A percentile compares a stretch with the other conserved stretches of the same genome.
These are phyloP conservation scores for Bovichtus diacanthus DNA, from an alignment of 2,797 vertebrate genomes.

Conservation along the genomic window DNA sequence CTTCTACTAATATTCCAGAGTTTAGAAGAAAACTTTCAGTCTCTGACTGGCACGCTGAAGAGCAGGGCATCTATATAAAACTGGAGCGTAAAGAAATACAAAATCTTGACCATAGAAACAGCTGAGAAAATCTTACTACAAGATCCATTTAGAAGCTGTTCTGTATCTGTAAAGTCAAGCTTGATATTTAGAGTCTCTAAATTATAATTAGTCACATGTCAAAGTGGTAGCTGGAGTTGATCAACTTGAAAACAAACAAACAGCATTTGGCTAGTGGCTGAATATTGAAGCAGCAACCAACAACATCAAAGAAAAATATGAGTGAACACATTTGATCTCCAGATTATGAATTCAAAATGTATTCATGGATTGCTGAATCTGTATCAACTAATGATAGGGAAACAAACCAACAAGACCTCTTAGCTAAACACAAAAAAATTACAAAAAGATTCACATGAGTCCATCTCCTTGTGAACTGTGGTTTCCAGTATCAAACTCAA, in stretches of 20 bases:
- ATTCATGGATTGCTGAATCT: background rate
- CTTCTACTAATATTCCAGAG: constrained; percentile 10
- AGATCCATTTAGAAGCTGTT: background rate
- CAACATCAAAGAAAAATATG: background rate
- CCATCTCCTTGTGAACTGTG: background rate
- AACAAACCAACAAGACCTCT: background rate
- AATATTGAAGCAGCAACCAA: background rate
- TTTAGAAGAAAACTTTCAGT: constrained; percentile 23
- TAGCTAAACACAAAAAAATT: too few species aligned
- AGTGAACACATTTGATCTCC: background rate
- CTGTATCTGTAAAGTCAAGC: background rate
- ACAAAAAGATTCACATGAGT: too few species aligned
- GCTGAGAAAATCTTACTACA: background rate
- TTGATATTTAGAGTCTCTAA: background rate
- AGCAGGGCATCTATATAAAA: constrained; percentile 1
- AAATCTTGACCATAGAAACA: constrained; percentile 2
- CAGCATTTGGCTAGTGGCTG: background rate
- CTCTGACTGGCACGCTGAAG: background rate
- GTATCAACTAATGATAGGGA: background rate
- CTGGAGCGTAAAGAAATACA: background rate
- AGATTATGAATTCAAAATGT: background rate
- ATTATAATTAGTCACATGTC: constrained; percentile 9
- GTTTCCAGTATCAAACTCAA: background rate
- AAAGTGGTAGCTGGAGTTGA: constrained; percentile 9
- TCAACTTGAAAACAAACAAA: background rate